phyloP scores from a whole-genome alignment of 2,113 vertebrate species.

The Leptosomus discolor region DNA sequence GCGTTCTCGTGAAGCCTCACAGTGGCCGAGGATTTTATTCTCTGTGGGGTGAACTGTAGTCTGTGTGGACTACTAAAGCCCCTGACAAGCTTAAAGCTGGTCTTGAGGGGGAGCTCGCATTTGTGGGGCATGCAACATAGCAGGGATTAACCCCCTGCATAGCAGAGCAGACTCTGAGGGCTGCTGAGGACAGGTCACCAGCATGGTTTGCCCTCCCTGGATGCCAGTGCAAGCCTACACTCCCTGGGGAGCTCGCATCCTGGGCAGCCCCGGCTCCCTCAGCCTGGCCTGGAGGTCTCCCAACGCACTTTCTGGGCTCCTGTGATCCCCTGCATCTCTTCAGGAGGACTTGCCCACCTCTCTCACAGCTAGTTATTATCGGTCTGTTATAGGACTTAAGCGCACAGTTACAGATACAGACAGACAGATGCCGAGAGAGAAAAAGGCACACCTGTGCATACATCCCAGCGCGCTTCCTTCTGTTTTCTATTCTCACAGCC shows the following conservation, averaged over 20 bases:
- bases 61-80: background rate
- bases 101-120: background rate
- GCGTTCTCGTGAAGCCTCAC: background rate
- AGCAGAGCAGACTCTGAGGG: background rate
- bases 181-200: background rate
- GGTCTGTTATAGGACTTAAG: background rate
- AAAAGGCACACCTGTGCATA: background rate
- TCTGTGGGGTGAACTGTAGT: background rate
- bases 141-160: background rate
- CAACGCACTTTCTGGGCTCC: background rate
- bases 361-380: background rate
- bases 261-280: background rate
- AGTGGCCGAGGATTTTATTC: background rate
- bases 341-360: background rate
- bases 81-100: background rate
- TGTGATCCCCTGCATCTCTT: background rate
- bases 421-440: background rate
- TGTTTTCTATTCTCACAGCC: background rate
- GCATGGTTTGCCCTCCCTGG: background rate
- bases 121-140: background rate
- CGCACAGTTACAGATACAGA: background rate
- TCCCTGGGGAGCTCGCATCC: background rate
- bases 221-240: background rate
- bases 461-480: background rate
- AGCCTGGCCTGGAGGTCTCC: background rate